Conservation (phyloP, 92 coral and sea anemone species). For the Porites divaricata region DNA sequence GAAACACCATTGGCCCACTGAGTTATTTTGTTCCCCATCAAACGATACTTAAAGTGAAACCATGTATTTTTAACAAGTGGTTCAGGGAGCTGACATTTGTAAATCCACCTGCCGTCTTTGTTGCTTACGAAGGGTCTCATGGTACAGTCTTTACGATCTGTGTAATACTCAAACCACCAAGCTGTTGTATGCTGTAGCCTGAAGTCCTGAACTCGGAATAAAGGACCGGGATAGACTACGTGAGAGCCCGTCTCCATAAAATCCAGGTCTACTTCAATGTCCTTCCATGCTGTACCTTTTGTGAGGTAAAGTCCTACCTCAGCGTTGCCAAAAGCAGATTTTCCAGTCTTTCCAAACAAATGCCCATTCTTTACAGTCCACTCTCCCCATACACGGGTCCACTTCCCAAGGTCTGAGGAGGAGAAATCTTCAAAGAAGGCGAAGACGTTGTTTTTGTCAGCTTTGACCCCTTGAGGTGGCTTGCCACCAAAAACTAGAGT, state of each 20-base stretch:
- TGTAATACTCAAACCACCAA: conserved; percentile 81
- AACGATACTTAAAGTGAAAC: conserved; percentile 71
- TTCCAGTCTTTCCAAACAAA: conserved; percentile 60
- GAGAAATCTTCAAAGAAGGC: conserved; percentile 67
- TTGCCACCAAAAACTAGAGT: conserved; percentile 65
- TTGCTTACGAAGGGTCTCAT: conserved; percentile 77
- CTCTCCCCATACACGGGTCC: conserved; percentile 54
- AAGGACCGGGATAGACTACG: conserved; percentile 68
- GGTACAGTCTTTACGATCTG: conserved; percentile 59
- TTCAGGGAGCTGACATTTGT: conserved; percentile 59
- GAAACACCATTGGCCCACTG: conserved; percentile 71
- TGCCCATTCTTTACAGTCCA: conserved; percentile 44
- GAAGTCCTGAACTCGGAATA: conserved; percentile 57
- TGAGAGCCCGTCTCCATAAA: conserved; percentile 66
- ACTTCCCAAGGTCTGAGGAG: conserved; percentile 9
- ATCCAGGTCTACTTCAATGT: conserved; percentile 79
- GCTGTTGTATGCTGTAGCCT: conserved; percentile 59
- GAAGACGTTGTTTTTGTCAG: conserved; percentile 58
- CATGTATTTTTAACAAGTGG: conserved; percentile 57
- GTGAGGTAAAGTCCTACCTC: conserved; percentile 68
- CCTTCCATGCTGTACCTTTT: conserved; percentile 68
- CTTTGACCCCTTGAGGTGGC: conserved; percentile 50
- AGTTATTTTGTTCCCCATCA: conserved; percentile 60
- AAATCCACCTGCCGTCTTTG: conserved; percentile 68
- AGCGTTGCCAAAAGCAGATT: conserved; percentile 29